Conservation (phyloP, 2,888 invertebrate genomes). For the Tuta absoluta region DNA sequence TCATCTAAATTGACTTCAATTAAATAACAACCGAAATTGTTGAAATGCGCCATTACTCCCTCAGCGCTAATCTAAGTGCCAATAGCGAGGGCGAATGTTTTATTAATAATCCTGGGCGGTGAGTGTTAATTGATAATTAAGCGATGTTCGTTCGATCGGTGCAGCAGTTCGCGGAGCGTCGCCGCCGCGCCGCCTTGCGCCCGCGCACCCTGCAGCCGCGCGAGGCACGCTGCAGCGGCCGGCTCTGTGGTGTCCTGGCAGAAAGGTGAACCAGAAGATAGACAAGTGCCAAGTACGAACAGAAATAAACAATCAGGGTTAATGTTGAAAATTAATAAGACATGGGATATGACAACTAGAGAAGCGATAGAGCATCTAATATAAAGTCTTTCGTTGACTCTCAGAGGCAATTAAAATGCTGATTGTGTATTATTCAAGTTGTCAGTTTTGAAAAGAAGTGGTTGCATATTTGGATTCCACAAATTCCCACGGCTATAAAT, state of each 20-base stretch:
- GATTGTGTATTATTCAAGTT: too few relatives aligned
- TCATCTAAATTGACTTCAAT: constrained; percentile 82
- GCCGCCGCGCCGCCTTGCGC: constrained; percentile 33
- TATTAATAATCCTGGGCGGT: constrained; percentile 76
- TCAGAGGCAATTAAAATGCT: too few relatives aligned
- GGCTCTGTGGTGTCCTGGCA: too few relatives aligned
- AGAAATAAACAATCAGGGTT: too few relatives aligned
- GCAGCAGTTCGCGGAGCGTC: constrained; percentile 59
- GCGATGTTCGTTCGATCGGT: constrained; percentile 57
- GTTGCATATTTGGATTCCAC: not conserved
- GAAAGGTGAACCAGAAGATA: too few relatives aligned
- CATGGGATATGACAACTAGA: too few relatives aligned
- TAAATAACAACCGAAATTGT: constrained; percentile 82
- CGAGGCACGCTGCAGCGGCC: not conserved
- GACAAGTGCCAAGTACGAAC: too few relatives aligned
- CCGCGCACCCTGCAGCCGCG: constrained; percentile 11
- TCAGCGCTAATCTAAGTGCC: constrained; percentile 80
- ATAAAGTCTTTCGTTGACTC: too few relatives aligned
- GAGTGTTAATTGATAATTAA: constrained; percentile 79
- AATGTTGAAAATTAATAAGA: too few relatives aligned
- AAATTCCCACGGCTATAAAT: constrained; percentile 77
- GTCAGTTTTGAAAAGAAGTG: too few relatives aligned
- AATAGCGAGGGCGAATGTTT: constrained; percentile 80
- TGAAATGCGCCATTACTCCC: constrained; percentile 82
- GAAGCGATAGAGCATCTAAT: too few relatives aligned